Base-by-base conservation (phyloP, 2,888 invertebrate species). In the Drosophila tanythrix region DNA sequence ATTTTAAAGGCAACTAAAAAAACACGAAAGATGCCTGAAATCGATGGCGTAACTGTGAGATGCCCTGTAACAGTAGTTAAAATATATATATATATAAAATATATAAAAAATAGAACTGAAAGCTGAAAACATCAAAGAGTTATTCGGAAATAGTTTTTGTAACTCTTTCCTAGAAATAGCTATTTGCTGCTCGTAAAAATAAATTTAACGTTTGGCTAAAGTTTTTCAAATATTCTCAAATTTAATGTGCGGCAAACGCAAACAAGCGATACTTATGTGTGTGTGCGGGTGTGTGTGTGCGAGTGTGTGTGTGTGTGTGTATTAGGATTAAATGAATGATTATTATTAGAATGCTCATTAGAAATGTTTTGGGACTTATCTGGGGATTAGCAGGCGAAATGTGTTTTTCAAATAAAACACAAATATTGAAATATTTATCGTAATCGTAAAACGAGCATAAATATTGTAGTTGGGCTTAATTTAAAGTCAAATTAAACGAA, bases 171-270 rank as follows among this genome's bases (percentile, higher is more conserved):
- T 11, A 0, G 27, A 1, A 1, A 21, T 35, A 38, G 36, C 50
- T 38, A 55, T 31, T n/a, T 1, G 18, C 1, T 59, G 48, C 61
- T 66, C 69, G 40, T 81, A 73, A 73, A 76, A 69, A 76, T 73
- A 51, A 66, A 76, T 58, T 67, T 53, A 35, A 67, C 61, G 67
- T 64, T 80, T 69, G 66, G 80, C 62, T 53, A 60, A 78, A 66
- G 56, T 56, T 72, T 62, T 65, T 48, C 21, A 70, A 76, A 76
- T 69, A 72, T 80, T 76, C 81, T 78, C 21, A 76, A 80, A 72
- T 78, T 72, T 70, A 82, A 81, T 81, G 82, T 82, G 80, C 76
- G 80, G 80, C 75, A 80, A 80, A 66, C 70, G 79, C 75, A 81
- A 80, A 81, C 82, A 80, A 79, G 72, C 68, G 71, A 68, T 76